These are phyloP conservation scores for Hippocampus comes DNA, from an alignment of 2,113 vertebrate species.

Conservation along the genomic window DNA sequence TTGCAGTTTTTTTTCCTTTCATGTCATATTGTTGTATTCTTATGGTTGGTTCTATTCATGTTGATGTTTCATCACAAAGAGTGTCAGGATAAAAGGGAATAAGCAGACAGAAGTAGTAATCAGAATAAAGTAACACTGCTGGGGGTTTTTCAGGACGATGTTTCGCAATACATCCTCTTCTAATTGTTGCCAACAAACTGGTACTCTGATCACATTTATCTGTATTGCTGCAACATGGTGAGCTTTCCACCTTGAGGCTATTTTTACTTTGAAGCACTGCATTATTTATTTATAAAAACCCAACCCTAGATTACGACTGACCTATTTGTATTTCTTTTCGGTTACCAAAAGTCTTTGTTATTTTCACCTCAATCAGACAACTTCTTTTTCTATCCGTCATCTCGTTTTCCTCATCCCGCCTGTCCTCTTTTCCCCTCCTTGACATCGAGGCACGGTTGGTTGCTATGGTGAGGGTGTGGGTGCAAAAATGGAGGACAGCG, in stretches of 20 bases:
- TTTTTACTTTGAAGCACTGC: conserved; percentile 44
- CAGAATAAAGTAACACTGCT: neutral
- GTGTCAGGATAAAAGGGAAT: neutral
- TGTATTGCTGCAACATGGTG: neutral
- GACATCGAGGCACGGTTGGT: conserved; percentile 41
- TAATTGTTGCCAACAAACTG: neutral
- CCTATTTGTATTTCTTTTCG: conserved; percentile 65
- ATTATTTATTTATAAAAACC: conserved; percentile 63
- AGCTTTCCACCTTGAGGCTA: conserved; percentile 30
- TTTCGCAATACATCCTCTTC: neutral
- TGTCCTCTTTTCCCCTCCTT: conserved; percentile 17
- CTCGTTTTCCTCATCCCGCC: conserved; percentile 2
- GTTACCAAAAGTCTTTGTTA: conserved; percentile 36
- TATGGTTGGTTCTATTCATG: neutral
- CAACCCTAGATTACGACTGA: conserved; percentile 63
- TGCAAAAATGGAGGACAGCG: conserved; percentile 35
- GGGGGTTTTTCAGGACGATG: neutral
- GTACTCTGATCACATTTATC: conserved; percentile 6
- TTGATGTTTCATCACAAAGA: neutral
- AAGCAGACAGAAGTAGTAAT: neutral
- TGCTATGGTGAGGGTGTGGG: conserved; percentile 65
- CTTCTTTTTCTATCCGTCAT: conserved; percentile 12
- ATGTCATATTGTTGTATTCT: neutral
- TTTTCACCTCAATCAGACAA: conserved; percentile 38
- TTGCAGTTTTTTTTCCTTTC: neutral